A percentile compares a stretch with the other conserved stretches of the same genome.
phyloP scores from a whole-genome alignment of 2,113 vertebrate genomes.

The Montifringilla adamsi region DNA sequence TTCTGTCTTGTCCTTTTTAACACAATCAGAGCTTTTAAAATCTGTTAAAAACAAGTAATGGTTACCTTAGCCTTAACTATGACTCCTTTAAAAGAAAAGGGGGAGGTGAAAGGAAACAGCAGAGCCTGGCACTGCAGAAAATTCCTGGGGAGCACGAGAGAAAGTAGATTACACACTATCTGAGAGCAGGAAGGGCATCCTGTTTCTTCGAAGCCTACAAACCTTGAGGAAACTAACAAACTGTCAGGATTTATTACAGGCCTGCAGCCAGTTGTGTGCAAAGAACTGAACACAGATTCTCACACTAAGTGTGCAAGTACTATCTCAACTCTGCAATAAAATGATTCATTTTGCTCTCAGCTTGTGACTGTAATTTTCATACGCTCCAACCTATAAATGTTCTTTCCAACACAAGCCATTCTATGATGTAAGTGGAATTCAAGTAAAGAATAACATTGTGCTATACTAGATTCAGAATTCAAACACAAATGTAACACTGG shows the following conservation, averaged over 20 bases:
- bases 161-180: background rate
- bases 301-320: too few species aligned
- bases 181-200: background rate
- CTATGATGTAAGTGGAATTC: background rate
- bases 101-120: background rate
- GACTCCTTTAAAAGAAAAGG: background rate
- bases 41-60: background rate
- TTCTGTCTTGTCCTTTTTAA: background rate
- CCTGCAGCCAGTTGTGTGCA: fast-evolving
- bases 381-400: too few species aligned
- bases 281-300: background rate
- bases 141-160: background rate
- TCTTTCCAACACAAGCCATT: background rate
- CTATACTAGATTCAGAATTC: background rate
- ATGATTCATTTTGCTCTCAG: background rate
- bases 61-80: background rate
- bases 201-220: background rate
- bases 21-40: background rate
- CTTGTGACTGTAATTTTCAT: background rate
- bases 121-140: background rate
- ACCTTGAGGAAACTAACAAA: background rate
- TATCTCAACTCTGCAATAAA: background rate
- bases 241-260: background rate
- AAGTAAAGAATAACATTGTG: background rate
- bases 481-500: background rate